Evolutionary conservation across 2,797 vertebrate genomes (phyloP).

Genomic region (Passerculus sandwichensis): DNA sequence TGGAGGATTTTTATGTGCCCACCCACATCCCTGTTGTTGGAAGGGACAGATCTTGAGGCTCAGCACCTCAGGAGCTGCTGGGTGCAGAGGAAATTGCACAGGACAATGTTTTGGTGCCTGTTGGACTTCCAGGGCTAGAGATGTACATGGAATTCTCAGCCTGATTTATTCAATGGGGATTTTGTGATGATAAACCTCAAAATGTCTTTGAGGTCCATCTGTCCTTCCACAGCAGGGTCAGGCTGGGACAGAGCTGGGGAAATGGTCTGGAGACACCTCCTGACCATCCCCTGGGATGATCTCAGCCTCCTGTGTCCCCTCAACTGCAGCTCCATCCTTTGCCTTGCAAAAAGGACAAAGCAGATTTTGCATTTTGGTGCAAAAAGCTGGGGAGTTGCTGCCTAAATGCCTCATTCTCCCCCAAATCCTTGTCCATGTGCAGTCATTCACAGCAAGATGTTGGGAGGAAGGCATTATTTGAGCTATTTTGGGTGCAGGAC

Average conservation of each 20-base stretch:
- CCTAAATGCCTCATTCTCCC: not conserved
- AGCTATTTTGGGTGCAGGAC: not conserved
- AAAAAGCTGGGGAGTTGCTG: not conserved
- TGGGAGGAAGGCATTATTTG: not conserved
- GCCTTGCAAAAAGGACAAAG: not conserved
- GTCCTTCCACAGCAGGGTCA: not conserved
- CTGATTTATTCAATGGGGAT: not conserved
- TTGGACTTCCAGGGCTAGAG: not conserved
- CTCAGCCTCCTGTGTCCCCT: not conserved
- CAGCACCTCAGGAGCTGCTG: not conserved
- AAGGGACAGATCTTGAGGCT: not conserved
- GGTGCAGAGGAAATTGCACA: not conserved
- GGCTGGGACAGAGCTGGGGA: not conserved
- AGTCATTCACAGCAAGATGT: not conserved
- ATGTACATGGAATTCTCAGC: not conserved
- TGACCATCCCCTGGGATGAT: not conserved
- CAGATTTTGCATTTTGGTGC: not conserved
- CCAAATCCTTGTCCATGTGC: not conserved
- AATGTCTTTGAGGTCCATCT: not conserved
- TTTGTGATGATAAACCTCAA: not conserved
- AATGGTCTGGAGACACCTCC: not conserved
- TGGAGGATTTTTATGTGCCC: not conserved
- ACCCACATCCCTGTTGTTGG: not conserved
- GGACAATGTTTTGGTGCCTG: not conserved
- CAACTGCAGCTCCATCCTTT: not conserved